Conservation (phyloP, 1,140 invertebrate genomes). For the Drosophila novamexicana region DNA sequence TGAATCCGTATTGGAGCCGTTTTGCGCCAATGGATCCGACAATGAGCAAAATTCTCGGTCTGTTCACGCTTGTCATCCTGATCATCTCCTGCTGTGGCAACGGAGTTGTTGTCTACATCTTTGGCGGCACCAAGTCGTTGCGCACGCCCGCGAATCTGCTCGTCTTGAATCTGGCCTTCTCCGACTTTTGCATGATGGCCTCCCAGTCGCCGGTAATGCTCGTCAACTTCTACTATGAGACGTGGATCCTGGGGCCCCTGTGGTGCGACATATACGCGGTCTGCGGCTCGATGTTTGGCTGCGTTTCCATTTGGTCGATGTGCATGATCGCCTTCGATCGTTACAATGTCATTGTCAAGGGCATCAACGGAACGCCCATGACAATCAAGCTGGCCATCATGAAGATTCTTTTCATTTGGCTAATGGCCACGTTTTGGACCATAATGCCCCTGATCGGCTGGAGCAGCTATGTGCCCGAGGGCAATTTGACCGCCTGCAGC, state of each 20-base stretch:
- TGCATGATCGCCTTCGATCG: conserved; percentile 93
- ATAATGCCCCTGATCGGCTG: conserved; percentile 89
- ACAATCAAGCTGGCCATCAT: conserved; percentile 88
- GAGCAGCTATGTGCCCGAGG: conserved; percentile 92
- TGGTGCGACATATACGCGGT: conserved; percentile 93
- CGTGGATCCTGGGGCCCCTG: conserved; percentile 92
- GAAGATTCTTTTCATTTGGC: conserved; percentile 89
- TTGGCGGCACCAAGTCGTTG: conserved; percentile 86
- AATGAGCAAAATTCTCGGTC: conserved; percentile 85
- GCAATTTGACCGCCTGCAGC: conserved; percentile 93
- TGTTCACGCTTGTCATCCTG: conserved; percentile 68
- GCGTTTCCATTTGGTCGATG: conserved; percentile 94
- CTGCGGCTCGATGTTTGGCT: conserved; percentile 92
- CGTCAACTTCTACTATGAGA: conserved; percentile 94
- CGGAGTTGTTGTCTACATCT: conserved; percentile 87
- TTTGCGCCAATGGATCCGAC: conserved; percentile 91
- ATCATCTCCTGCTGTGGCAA: conserved; percentile 86
- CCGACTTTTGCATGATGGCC: conserved; percentile 94
- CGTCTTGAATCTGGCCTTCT: conserved; percentile 87
- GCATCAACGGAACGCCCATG: conserved; percentile 88
- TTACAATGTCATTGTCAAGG: conserved; percentile 94
- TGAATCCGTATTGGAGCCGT: conserved; percentile 90
- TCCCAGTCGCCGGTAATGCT: conserved; percentile 93
- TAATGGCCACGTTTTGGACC: conserved; percentile 88
- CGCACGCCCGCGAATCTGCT: conserved; percentile 87